Base-by-base conservation (phyloP, 2,113 vertebrate genomes). In the Menidia beryllina region DNA sequence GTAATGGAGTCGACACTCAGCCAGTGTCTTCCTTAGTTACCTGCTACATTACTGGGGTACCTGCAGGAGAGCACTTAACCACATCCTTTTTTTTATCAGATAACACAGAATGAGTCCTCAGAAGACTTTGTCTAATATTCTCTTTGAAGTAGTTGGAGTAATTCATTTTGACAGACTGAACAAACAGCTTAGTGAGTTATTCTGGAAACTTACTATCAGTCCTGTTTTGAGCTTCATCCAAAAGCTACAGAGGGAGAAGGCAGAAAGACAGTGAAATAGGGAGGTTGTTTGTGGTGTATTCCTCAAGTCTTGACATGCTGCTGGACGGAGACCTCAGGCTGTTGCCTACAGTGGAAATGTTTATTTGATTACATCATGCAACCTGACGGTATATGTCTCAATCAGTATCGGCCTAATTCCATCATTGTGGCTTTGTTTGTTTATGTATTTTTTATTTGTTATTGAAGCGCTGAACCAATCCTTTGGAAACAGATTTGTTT, bases 301-400 rank as follows among this genome's bases (percentile, higher is more conserved):
- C 49, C 57, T 86, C 87, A 83, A 65, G 89, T 77, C 83, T 72
- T 65, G 76, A 87, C 88, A 85, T 14, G 84, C 79, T 81, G 45
- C 54, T 75, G 60, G 70, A 34, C 10, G 7, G 30, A 34, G 30
- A 34, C 30, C 30, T 34, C 30, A 34, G 30, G 30, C 30, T 67
- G 73, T 67, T 43, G 59, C 72, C 49, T 49, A 20, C 49, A 61
- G 43, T 85, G 64, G 74, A 89, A 78, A 87, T 86, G 52, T 84
- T 91, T 87, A 77, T 64, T 23, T 60, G 39, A 73, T 89, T 82
- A 76, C 87, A 87, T 91, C 79, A 89, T 75, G 52, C 17, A 45
- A 64, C n/a, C 54, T 59, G 41, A 23, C 70, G 63, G 25, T 58
- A 70, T 60, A 54, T 34, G 25, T 79, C 61, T 55, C 54, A 47